phyloP scores from a whole-genome alignment of 37 sponge, comb jelly and placozoan genomes.

The Beroe ovata region DNA sequence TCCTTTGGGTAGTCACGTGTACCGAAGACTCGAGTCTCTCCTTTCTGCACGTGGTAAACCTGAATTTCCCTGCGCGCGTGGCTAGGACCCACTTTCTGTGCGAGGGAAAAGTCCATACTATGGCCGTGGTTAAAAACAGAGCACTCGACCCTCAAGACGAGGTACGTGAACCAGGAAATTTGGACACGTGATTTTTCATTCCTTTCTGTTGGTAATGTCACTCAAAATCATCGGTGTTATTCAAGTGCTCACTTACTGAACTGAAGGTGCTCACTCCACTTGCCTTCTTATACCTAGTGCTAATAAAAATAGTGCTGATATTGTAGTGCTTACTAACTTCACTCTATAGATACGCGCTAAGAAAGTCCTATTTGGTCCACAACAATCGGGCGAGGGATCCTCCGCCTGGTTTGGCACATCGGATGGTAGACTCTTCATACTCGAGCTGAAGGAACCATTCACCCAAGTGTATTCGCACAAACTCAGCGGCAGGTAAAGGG shows the following conservation, averaged over 20 bases:
- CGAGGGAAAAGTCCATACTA: conserved; percentile 14
- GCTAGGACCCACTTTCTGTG: conserved; percentile 55
- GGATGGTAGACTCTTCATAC: conserved; percentile 53
- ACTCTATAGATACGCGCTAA: conserved; percentile 17
- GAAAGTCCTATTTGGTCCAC: conserved; percentile 40
- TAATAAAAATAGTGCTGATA: too few species aligned
- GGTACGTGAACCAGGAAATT: too few species aligned
- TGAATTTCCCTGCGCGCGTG: conserved; percentile 58
- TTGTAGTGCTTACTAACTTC: too few species aligned
- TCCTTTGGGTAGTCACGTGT: conserved; percentile 19
- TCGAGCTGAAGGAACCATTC: conserved; percentile 59
- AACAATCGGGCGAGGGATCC: background rate
- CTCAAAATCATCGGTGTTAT: too few species aligned
- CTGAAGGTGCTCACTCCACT: too few species aligned
- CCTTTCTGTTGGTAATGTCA: too few species aligned
- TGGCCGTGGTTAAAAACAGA: conserved; percentile 16
- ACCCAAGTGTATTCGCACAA: conserved; percentile 28
- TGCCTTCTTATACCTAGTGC: too few species aligned
- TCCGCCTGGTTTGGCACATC: conserved; percentile 31
- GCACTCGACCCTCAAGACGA: background rate
- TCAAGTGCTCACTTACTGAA: too few species aligned
- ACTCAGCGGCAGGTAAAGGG: conserved; percentile 10
- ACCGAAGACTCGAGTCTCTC: background rate
- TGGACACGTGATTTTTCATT: too few species aligned
- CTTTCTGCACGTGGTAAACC: conserved; percentile 52